A percentile compares a stretch with the other conserved stretches of the same genome.
Conservation (phyloP, 2,888 invertebrate species). For the Melipona bicolor region DNA sequence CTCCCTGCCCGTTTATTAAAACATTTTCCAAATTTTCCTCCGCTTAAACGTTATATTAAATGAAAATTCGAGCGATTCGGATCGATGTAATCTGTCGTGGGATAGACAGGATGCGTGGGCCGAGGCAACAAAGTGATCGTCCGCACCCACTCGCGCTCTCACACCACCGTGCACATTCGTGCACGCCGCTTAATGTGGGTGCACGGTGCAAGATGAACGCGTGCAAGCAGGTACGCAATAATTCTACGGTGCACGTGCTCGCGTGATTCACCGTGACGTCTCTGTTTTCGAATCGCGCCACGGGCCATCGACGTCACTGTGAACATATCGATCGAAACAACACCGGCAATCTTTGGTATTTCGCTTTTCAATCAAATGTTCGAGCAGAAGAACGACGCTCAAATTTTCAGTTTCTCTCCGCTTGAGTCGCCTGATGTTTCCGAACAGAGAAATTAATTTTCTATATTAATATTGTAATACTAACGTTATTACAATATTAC, state of each 20-base stretch:
- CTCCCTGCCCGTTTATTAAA: no score
- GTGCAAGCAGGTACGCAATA: conserved; percentile 64
- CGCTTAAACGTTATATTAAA: neutral
- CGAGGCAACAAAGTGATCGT: conserved; percentile 55
- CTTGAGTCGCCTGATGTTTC: no score
- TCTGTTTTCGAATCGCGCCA: conserved; percentile 43
- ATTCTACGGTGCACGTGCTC: conserved; percentile 59
- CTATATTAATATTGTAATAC: no score
- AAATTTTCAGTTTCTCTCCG: no score
- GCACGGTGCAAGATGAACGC: conserved; percentile 58
- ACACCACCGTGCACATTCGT: conserved; percentile 3
- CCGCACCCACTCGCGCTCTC: conserved; percentile 43
- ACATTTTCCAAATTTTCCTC: neutral
- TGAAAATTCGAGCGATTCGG: conserved; percentile 41
- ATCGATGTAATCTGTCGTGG: conserved; percentile 36
- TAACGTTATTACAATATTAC: no score
- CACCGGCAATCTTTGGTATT: neutral
- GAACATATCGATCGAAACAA: neutral
- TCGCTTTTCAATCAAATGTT: no score
- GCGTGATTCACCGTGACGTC: conserved; percentile 54
- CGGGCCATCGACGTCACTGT: conserved; percentile 31
- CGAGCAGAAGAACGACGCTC: no score
- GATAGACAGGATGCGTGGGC: conserved; percentile 53
- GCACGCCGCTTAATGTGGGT: conserved; percentile 41
- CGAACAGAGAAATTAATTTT: no score